Evolutionary conservation across 1,140 invertebrate species (phyloP).

Genomic region (Drosophila nikananu): DNA sequence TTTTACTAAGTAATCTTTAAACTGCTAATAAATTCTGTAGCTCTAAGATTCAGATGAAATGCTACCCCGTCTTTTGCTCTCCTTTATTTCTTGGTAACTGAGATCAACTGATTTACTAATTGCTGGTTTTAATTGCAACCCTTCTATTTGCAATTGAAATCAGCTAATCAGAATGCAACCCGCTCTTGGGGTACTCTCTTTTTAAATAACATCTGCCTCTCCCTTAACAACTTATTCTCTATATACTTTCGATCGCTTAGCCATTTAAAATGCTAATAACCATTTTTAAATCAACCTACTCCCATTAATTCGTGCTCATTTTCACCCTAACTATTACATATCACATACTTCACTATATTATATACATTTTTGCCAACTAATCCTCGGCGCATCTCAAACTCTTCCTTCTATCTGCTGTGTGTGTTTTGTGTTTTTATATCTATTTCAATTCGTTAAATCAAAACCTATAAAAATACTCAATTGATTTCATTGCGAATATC

Average conservation of each 20-base stretch:
- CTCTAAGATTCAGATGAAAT: conserved; percentile 23
- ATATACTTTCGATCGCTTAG: conserved; percentile 24
- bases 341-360: conserved; percentile 3
- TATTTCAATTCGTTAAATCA: conserved; percentile 26
- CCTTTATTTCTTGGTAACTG: neutral
- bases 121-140: no score
- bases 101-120: neutral
- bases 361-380: conserved; percentile 42
- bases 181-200: neutral
- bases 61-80: neutral
- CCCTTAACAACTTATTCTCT: conserved; percentile 17
- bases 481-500: conserved; percentile 43
- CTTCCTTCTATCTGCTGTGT: conserved; percentile 43
- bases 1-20: neutral
- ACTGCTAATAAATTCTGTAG: neutral
- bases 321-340: conserved; percentile 6
- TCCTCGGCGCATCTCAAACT: conserved; percentile 28
- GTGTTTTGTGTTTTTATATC: conserved; percentile 36
- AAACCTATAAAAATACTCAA: conserved; percentile 31
- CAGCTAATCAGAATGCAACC: neutral
- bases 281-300: conserved; percentile 23
- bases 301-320: conserved; percentile 13
- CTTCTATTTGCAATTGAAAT: neutral
- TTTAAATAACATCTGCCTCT: neutral
- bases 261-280: conserved; percentile 15